Percentiles rank a stretch among this genome's conserved stretches.
These are phyloP conservation scores for Labroides dimidiatus DNA, from an alignment of 2,797 vertebrate genomes.

Conservation along the genomic window DNA sequence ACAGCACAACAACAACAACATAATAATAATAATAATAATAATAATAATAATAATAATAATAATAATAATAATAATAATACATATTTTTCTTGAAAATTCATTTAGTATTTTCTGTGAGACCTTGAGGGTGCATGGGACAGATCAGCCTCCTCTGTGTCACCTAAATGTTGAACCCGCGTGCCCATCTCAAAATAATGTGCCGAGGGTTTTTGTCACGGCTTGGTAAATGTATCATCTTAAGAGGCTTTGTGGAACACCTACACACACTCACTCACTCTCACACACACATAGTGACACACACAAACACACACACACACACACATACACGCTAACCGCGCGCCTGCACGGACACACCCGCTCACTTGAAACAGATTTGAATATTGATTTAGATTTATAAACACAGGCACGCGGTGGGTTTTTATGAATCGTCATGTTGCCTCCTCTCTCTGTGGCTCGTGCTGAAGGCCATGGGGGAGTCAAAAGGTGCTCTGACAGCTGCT, in stretches of 20 bases:
- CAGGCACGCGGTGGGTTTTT: constrained; percentile 89
- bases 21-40: constrained; percentile 7
- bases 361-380: constrained; percentile 98
- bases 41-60: constrained; percentile 15
- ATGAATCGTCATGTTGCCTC: constrained; percentile 81
- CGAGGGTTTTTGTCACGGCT: constrained; percentile 95
- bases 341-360: constrained; percentile 77
- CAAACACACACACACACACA: constrained; percentile 23
- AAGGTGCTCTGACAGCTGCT: constrained; percentile 66
- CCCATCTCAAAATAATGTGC: constrained; percentile 90
- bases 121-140: constrained; percentile 41
- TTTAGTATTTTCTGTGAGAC: constrained; percentile 35
- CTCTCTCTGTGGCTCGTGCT: constrained; percentile 53
- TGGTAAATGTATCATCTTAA: constrained; percentile 98
- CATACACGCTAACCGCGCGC: constrained; percentile 36
- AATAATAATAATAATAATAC: constrained; percentile 3
- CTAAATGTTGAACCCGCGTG: constrained; percentile 74
- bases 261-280: constrained; percentile 63
- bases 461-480: constrained; percentile 72
- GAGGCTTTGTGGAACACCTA: constrained; percentile 95
- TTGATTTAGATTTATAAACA: constrained; percentile 98
- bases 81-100: not conserved
- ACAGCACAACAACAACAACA: too few species aligned
- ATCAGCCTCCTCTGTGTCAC: constrained; percentile 69
- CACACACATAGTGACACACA: constrained; percentile 33